These are phyloP conservation scores for Amblyjoppa fuscipennis DNA, from an alignment of 2,888 invertebrate species.

Conservation along the genomic window DNA sequence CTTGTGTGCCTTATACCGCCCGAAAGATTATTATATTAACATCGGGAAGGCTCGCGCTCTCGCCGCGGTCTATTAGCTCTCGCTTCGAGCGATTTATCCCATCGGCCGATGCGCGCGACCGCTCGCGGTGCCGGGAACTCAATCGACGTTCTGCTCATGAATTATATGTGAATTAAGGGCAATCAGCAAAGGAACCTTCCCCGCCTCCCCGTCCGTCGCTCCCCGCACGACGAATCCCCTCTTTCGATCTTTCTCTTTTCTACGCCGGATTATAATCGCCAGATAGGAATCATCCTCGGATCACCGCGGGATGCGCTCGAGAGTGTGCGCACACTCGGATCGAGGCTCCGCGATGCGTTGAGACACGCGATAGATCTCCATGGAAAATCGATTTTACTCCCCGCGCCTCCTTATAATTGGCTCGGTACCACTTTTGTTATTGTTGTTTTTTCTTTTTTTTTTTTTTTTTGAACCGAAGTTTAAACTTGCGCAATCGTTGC, in stretches of 20 bases:
- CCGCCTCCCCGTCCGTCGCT: neutral
- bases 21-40: constrained; percentile 77
- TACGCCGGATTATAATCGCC: neutral
- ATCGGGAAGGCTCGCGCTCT: constrained; percentile 66
- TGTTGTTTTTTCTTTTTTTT: neutral
- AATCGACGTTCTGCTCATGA: constrained; percentile 66
- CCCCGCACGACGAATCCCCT: constrained; percentile 33
- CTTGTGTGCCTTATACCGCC: constrained; percentile 20
- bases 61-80: constrained; percentile 54
- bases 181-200: constrained; percentile 70
- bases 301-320: constrained; percentile 42
- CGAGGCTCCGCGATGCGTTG: constrained; percentile 45
- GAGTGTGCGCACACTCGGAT: constrained; percentile 27
- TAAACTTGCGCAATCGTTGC: neutral
- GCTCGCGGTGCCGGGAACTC: constrained; percentile 23
- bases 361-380: constrained; percentile 52
- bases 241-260: constrained; percentile 28
- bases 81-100: constrained; percentile 48
- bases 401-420: constrained; percentile 44
- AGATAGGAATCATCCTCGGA: constrained; percentile 48
- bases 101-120: constrained; percentile 59
- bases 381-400: constrained; percentile 57
- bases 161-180: constrained; percentile 80
- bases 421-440: constrained; percentile 40
- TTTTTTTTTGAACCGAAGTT: neutral